Base-by-base conservation (phyloP, 2,888 invertebrate species). In the Ephialtes manifestator region DNA sequence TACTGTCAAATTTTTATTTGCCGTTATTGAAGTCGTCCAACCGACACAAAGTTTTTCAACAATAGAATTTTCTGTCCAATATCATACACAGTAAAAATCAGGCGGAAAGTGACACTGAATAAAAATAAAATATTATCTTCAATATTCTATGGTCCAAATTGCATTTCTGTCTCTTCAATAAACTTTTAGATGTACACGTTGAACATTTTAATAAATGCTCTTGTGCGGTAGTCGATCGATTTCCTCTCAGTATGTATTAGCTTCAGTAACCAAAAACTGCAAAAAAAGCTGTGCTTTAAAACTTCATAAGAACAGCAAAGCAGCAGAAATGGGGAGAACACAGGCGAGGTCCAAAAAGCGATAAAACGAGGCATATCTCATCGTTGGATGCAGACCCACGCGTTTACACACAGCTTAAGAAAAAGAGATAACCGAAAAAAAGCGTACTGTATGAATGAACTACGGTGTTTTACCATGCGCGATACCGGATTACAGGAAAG, bases 401-500 rank as follows among this genome's bases (percentile, higher is more conserved):
- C 46, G 67, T 72, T 79, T 58, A 75, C 60, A 75, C 67, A 67
- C 71, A 48, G 67, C 15, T 60, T 28, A 65, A 67, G 65, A 15
- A 53, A 65, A 43, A 15, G 28, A 72, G 60, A 77, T 48, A 74
- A 77, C 20, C 72, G 24, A 1, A 71, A 74, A 80, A 80, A 58
- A 58, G 76, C 18, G 20, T 31, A 68, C 60, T 46, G 81, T 75
- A 83, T 80, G 82, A 81, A 83, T 83, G 79, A 79, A 75, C 79
- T 68, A 48, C 65, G 70, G 48, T 76, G 65, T 82, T 81, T 79
- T 82, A 76, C 74, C 82, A 67, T 67, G 58, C 28, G 72, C 81
- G 84, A 81, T 84, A 84, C 77, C 53, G 70, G 55, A 65, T 58
- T 76, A 58, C 55, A 63, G 65, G 63, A 24, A 76, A 76, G 83